Conservation (phyloP, 2,113 vertebrate species). For the Mormoops blainvillei region DNA sequence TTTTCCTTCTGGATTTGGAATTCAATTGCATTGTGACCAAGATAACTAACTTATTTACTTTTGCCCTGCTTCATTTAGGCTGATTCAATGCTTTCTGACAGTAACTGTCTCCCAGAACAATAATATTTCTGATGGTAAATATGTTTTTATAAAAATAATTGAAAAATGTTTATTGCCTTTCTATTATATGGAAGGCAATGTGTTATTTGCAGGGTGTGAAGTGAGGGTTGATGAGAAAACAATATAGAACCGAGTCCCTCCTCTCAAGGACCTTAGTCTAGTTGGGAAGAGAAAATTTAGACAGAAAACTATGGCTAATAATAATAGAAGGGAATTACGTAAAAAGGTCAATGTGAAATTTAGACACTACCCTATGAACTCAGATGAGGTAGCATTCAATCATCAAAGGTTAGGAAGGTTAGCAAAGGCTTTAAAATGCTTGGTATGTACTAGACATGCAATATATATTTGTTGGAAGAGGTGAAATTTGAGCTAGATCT, state of each 20-base stretch:
- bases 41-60: conserved; percentile 9
- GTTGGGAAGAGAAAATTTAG: neutral
- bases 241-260: neutral
- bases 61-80: neutral
- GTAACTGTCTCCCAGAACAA: neutral
- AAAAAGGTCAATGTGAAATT: neutral
- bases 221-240: neutral
- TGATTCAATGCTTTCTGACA: neutral
- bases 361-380: neutral
- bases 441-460: too few species aligned
- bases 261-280: neutral
- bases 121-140: conserved; percentile 31
- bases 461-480: too few species aligned
- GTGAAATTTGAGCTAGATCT: too few species aligned
- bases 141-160: conserved; percentile 47
- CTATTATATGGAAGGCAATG: conserved; percentile 16
- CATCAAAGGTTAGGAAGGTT: too few species aligned
- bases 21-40: conserved; percentile 13
- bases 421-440: too few species aligned
- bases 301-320: neutral
- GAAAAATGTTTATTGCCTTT: conserved; percentile 11
- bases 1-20: conserved; percentile 25
- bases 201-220: neutral
- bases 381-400: too few species aligned
- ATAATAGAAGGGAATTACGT: neutral